phyloP scores from a whole-genome alignment of 2,888 invertebrate genomes.

The Notocelia uddmanniana region DNA sequence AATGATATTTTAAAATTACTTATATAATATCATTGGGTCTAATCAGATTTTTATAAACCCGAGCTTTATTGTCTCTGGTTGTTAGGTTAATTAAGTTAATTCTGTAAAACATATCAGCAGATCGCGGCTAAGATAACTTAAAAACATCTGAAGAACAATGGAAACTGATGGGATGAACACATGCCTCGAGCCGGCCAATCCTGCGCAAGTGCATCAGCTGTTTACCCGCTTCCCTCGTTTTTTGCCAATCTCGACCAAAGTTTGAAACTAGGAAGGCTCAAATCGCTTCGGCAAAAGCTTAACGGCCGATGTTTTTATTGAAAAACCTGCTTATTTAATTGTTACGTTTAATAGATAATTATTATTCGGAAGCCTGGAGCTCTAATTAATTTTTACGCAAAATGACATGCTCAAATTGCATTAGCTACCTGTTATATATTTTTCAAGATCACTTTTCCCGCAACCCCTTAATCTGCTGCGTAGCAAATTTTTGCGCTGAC shows the following conservation, averaged over 20 bases:
- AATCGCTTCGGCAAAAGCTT: not conserved
- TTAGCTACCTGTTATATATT: too few species aligned
- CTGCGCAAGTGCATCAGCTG: constrained; percentile 29
- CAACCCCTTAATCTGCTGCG: too few species aligned
- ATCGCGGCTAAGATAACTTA: constrained; percentile 17
- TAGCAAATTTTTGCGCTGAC: too few species aligned
- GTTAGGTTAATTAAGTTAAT: not conserved
- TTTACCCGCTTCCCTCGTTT: constrained; percentile 1
- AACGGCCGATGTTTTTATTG: not conserved
- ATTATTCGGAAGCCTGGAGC: not conserved
- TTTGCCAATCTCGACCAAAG: not conserved
- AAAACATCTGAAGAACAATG: constrained; percentile 34
- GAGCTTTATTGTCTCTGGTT: not conserved
- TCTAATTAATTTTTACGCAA: too few species aligned
- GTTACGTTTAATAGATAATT: not conserved
- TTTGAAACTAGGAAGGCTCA: not conserved
- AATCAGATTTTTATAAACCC: too few species aligned
- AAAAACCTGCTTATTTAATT: constrained; percentile 14
- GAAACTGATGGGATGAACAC: constrained; percentile 21
- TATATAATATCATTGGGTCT: too few species aligned
- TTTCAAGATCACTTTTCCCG: too few species aligned
- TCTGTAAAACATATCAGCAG: not conserved
- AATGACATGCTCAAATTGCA: too few species aligned
- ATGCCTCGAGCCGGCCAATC: constrained; percentile 15
- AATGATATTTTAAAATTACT: too few species aligned